These are phyloP conservation scores for Orthonyx spaldingii DNA, from an alignment of 2,113 vertebrate genomes.

Conservation along the genomic window DNA sequence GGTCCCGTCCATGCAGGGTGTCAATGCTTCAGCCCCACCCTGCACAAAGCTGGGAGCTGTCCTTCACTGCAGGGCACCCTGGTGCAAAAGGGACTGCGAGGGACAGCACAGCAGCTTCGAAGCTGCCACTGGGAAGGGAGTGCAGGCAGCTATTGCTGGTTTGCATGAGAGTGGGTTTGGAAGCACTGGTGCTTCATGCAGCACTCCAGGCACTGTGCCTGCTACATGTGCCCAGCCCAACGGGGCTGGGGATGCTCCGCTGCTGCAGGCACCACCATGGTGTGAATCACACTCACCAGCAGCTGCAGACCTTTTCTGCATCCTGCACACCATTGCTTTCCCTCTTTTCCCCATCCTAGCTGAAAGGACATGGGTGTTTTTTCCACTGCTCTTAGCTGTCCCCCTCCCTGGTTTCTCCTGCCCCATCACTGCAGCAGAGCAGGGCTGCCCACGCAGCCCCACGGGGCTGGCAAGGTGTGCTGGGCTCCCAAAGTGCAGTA, in stretches of 20 bases:
- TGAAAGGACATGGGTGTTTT: fast-evolving
- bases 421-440: not conserved
- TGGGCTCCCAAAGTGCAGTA: not conserved
- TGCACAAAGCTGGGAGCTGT: not conserved
- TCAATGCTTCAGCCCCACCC: not conserved
- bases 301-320: not conserved
- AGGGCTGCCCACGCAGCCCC: not conserved
- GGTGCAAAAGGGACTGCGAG: fast-evolving
- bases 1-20: fast-evolving
- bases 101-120: fast-evolving
- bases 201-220: fast-evolving
- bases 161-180: not conserved
- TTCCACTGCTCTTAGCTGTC: not conserved
- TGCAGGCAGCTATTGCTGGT: not conserved
- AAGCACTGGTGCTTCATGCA: fast-evolving
- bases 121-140: not conserved
- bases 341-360: not conserved
- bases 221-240: fast-evolving
- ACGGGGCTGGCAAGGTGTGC: not conserved
- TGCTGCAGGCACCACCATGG: not conserved
- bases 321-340: not conserved
- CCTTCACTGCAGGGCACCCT: not conserved
- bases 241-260: fast-evolving
- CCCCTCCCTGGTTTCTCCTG: not conserved
- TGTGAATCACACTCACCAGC: not conserved